Evolutionary conservation across 2,797 vertebrate species (phyloP), one percentile per base, ranked within the genome.

Genomic region (Anniella stebbinsi): DNA sequence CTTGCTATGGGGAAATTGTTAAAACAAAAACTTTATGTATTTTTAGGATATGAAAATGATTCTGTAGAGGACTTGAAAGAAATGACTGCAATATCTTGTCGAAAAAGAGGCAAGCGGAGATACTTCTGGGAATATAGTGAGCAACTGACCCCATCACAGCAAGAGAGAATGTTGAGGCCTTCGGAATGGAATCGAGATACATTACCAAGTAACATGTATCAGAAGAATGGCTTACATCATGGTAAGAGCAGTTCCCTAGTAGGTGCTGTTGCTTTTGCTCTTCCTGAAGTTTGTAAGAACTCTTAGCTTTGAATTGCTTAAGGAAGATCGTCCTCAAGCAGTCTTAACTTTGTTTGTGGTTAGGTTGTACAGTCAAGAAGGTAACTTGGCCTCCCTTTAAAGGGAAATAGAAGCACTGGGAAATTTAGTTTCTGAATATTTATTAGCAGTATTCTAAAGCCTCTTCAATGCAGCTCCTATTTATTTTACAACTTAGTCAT

Each of bases 81-180:
- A 90, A 97, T 99, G 96, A 98, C 98, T 23, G 98, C 98, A 10
- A 96, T 98, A 91, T 98, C 98, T 91, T 98, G 98, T 94, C 98
- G 99, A 92, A 99, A 99, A 94, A 98, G 99, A 96, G 98, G 98
- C 89, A 99, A 99, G 94, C 97, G 99, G 69, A 97, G 99, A 94
- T 99, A 99, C 96, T 99, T 99, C 96, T 99, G 99, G 99, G 99
- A 99, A 92, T 99, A 99, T 96, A 99, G 99, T 0, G 99, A 99
- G 93, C 99, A 99, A 78, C 97, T 99, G 91, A 98, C 98, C 0
- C 98, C 99, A 2, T 97, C 98, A 7, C 99, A 99, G 90, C 99
- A 99, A 93, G 99, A 99, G 93, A 98, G 98, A 72, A 98, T 99
- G 98, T 98, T 99, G 21, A 98, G 98, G 94, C 99, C 99, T 0